Percentiles rank a stretch among this genome's conserved stretches.
Conservation (phyloP, 2,797 vertebrate genomes). For the Brachyrhaphis roseni region DNA sequence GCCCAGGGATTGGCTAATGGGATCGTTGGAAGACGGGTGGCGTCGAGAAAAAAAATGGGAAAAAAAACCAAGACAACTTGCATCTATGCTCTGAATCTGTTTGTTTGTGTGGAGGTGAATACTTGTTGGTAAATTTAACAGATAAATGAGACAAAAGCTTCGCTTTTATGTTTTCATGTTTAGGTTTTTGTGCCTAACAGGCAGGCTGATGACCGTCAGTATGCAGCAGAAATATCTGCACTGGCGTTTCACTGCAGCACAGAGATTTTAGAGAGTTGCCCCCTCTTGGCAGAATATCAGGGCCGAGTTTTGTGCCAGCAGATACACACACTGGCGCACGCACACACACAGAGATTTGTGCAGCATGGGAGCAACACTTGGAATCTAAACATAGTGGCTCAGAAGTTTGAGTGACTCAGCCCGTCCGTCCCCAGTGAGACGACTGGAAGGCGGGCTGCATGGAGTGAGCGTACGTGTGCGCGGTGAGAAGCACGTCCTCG, state of each 20-base stretch:
- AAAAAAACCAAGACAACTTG: constrained; percentile 20
- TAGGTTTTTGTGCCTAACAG: neutral
- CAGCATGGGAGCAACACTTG: constrained; percentile 17
- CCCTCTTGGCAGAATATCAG: constrained; percentile 18
- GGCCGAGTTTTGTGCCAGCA: constrained; percentile 6
- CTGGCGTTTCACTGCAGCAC: constrained; percentile 9
- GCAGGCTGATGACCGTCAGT: constrained; percentile 24
- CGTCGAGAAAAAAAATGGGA: neutral
- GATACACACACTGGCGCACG: neutral
- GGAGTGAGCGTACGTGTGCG: constrained; percentile 17
- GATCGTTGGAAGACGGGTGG: constrained; percentile 83
- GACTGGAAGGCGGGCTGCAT: constrained; percentile 13
- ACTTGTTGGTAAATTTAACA: constrained; percentile 7
- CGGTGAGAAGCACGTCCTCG: constrained; percentile 15
- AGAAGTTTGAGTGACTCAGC: constrained; percentile 38
- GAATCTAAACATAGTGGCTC: constrained; percentile 24
- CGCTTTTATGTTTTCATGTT: neutral
- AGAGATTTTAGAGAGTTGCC: constrained; percentile 22
- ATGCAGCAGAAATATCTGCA: constrained; percentile 10
- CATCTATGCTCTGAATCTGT: constrained; percentile 31
- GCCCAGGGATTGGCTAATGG: constrained; percentile 96
- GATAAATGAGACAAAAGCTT: constrained; percentile 31
- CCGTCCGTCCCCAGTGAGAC: constrained; percentile 32
- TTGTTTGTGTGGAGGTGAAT: constrained; percentile 7
- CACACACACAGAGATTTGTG: neutral